Evolutionary conservation across 2,797 vertebrate genomes (phyloP), one percentile per base, ranked within the genome.

Genomic region (Scolopax bukidnonensis): DNA sequence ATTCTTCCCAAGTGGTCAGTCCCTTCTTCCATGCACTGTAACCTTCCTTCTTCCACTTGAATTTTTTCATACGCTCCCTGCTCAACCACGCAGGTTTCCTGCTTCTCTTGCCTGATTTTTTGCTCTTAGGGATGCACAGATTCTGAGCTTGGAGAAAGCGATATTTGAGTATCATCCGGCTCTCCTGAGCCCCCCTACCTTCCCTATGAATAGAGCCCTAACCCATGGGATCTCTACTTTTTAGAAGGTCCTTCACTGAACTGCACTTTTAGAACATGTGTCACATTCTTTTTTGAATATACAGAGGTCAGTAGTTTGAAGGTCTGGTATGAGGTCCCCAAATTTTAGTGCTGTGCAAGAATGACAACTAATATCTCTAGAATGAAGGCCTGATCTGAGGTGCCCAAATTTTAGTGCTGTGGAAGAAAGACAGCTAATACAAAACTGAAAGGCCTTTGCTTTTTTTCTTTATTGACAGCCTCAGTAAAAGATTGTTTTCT

Each of bases 401-500:
- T 45, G 16, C 19, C 28, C 23, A 77, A 64, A 53, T 57, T 82
- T 80, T 77, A 83, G 28, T 56, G n/a, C 18, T 60, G 15, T 43
- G 4, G 61, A 50, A 77, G 56, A 69, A 77, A 77, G 16, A 33
- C 7, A 71, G n/a, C 7, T 77, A 53, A 80, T 54, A 87, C 12
- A 75, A 78, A 67, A 23, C 57, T 40, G 79, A 68, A 1, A 5
- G 11, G 13, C n/a, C 83, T 93, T 81, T 56, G 3, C 47, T 61
- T 36, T 51, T 77, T 7, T 45, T 92, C 61, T 83, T 91, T 87
- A 91, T 53, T 43, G 38, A 70, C 71, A 95, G 82, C n/a, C 3
- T 93, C 50, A 87, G 57, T 87, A 60, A n/a, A 78, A 48, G 59
- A 84, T 81, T 79, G 69, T 92, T 87, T 87, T 84, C 82, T 84